phyloP scores from a whole-genome alignment of 1,140 invertebrate genomes.

The Conus ventricosus region DNA sequence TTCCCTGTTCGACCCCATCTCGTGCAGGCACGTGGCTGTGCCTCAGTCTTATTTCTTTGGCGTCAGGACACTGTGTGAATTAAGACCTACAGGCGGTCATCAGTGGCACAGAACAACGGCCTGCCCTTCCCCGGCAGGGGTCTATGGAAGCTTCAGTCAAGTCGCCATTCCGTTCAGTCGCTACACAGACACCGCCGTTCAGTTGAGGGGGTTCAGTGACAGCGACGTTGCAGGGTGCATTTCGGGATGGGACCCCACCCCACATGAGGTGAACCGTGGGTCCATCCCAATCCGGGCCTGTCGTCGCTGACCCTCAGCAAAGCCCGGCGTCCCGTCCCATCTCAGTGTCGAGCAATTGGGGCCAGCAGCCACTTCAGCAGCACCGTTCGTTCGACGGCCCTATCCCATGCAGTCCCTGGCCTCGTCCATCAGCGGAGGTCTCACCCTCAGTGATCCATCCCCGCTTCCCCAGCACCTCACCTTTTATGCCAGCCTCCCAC shows the following conservation, averaged over 20 bases:
- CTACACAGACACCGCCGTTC: background rate
- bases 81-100: background rate
- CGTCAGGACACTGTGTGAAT: background rate
- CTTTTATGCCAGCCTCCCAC: background rate
- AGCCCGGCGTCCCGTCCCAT: background rate
- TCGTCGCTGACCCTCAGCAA: background rate
- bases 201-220: background rate
- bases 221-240: background rate
- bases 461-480: conserved; percentile 8
- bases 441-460: background rate
- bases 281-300: background rate
- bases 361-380: background rate
- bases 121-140: background rate
- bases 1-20: background rate
- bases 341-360: too few species aligned
- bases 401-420: background rate
- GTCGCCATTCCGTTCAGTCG: background rate
- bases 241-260: conserved; percentile 6
- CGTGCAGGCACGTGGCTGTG: background rate
- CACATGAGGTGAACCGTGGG: background rate
- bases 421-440: too few species aligned
- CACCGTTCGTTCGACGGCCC: background rate
- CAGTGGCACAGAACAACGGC: background rate
- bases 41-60: background rate
- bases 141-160: background rate